Conservation (phyloP, 2,113 vertebrate genomes). For the Diphyllodes magnificus region DNA sequence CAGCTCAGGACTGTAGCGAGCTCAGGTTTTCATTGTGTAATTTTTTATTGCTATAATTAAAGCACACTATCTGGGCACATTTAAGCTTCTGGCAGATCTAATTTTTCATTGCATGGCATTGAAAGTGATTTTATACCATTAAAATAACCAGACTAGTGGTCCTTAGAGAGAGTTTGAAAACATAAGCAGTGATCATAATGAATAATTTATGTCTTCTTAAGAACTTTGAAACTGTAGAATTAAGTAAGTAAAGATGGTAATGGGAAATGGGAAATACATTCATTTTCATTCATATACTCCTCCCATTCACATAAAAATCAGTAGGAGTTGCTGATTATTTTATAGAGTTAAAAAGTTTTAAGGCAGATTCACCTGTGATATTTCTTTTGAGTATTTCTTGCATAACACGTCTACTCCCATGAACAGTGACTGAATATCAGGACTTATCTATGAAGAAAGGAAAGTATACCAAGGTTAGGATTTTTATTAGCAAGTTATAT, state of each 20-base stretch:
- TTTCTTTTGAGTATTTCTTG: slow-evolving; percentile 78
- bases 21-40: not conserved
- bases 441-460: slow-evolving; percentile 75
- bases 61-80: not conserved
- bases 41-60: not conserved
- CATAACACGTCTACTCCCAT: slow-evolving; percentile 74
- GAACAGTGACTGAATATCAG: slow-evolving; percentile 85
- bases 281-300: not conserved
- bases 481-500: not conserved
- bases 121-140: not conserved
- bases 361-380: slow-evolving; percentile 77
- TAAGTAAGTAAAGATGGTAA: not conserved
- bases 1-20: not conserved
- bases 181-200: not conserved
- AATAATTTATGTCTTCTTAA: not conserved
- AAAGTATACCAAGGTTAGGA: not conserved
- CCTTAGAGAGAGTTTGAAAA: slow-evolving; percentile 7
- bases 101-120: not conserved
- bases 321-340: not conserved
- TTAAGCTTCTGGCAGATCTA: not conserved
- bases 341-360: not conserved
- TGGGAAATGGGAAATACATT: not conserved
- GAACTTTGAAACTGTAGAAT: not conserved
- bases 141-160: not conserved
- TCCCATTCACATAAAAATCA: not conserved